These are phyloP conservation scores for Falco peregrinus DNA, from an alignment of 2,797 vertebrate genomes.

Conservation along the genomic window DNA sequence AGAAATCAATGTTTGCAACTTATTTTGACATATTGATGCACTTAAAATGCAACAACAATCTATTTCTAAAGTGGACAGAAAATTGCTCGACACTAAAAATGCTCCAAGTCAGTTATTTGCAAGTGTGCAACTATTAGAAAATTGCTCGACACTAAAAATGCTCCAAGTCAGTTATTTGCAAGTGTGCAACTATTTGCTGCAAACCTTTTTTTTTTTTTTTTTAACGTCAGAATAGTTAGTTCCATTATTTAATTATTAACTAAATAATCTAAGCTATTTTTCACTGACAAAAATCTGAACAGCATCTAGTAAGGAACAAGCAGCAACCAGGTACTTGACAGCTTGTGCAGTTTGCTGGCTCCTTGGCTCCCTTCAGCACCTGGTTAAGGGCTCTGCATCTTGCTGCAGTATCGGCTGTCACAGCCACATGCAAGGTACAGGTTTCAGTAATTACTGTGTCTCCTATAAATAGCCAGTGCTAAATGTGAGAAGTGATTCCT, in stretches of 20 bases:
- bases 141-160: not conserved
- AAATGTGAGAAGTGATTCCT: not conserved
- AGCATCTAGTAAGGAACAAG: not conserved
- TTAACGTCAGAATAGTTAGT: not conserved
- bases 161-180: not conserved
- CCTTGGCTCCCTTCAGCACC: not conserved
- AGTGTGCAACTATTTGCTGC: not conserved
- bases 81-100: not conserved
- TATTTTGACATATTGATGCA: not conserved
- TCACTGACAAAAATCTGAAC: not conserved
- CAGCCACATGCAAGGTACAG: not conserved
- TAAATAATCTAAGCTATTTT: not conserved
- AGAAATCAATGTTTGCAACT: not conserved
- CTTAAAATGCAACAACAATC: not conserved
- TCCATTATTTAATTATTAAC: not conserved
- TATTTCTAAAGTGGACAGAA: not conserved
- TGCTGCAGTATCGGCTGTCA: not conserved
- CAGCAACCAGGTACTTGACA: not conserved
- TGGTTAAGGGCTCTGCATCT: not conserved
- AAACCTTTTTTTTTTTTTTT: not conserved
- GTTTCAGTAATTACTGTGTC: not conserved
- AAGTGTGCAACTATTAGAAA: not conserved
- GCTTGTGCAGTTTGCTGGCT: not conserved
- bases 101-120: not conserved
- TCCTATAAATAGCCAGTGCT: not conserved